Evolutionary conservation across 2,113 vertebrate genomes (phyloP), one percentile per base, ranked within the genome.

Genomic region (Upupa epops): DNA sequence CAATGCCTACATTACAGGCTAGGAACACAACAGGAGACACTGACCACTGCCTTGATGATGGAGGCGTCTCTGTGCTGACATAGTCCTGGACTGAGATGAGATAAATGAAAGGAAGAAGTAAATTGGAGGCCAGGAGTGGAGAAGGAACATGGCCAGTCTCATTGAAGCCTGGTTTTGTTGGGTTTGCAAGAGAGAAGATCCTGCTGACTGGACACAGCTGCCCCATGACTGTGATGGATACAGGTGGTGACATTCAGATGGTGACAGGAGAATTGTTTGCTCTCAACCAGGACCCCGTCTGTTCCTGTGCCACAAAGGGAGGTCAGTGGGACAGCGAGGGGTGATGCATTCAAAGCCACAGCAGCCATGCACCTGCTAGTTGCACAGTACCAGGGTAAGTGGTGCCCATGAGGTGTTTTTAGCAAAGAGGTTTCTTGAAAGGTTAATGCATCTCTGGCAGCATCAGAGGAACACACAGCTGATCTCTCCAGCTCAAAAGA

Each of bases 251-350:
- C 20, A 20, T 20, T 18, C 46, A 48, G 46, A 19, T 48, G 14
- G 60, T 28, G 32, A 12, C 22, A 54, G 71, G 52, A 63, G 66
- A 52, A 15, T 25, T 14, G 20, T 28, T 31, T 16, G 29, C 56
- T 29, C 45, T 34, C 79, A 78, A 42, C 42, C 74, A 36, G 76
- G 22, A 80, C 28, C 32, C 48, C 6, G 0, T 11, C 26, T 69
- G 65, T 25, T 73, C 48, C 75, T 8, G 11, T 8, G 25, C 52
- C 0, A 0, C 66, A 22, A n/a, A 7, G 2, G 1, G 12, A 31
- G 28, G 13, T 26, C 49, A 52, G 56, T 1, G 2, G 63, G 32
- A 31, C 1, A 1, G 79, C 58, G 29, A 2, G 2, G 74, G 26
- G 31, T 25, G 40, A 45, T 1, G 0, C 28, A n/a, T 4, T 46